phyloP scores from a whole-genome alignment of 53 echinoderm and acorn worm species.

The Holothuria scabra region DNA sequence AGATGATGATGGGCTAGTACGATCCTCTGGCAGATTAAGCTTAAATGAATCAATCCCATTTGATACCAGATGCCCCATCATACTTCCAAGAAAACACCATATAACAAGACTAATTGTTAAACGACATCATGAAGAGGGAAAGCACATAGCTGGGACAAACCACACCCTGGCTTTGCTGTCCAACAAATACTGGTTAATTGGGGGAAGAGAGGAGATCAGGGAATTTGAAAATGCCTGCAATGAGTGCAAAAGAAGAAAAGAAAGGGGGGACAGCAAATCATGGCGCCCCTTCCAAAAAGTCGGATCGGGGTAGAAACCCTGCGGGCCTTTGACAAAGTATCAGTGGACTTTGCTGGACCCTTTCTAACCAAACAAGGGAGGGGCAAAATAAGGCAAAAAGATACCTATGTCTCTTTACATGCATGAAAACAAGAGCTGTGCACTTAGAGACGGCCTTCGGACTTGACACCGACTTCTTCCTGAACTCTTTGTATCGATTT shows the following conservation, averaged over 20 bases:
- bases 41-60: constrained; percentile 27
- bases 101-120: too few relatives aligned
- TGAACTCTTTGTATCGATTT: constrained; percentile 26
- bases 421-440: constrained; percentile 27
- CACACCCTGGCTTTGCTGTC: too few relatives aligned
- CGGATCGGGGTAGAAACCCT: fast-evolving
- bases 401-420: constrained; percentile 32
- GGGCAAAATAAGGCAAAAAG: not conserved
- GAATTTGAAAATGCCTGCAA: not conserved
- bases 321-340: not conserved
- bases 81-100: constrained; percentile 22
- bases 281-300: not conserved
- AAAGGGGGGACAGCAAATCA: not conserved
- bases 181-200: not conserved
- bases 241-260: not conserved
- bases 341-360: constrained; percentile 16
- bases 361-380: constrained; percentile 3
- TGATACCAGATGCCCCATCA: constrained; percentile 31
- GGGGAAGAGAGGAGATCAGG: not conserved
- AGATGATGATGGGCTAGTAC: constrained; percentile 17
- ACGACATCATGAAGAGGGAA: too few relatives aligned
- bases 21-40: constrained; percentile 17
- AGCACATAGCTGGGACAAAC: too few relatives aligned
- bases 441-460: not conserved
- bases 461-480: constrained; percentile 4